These are phyloP conservation scores for Drosophila koepferae DNA, from an alignment of 2,888 invertebrate species.

Conservation along the genomic window DNA sequence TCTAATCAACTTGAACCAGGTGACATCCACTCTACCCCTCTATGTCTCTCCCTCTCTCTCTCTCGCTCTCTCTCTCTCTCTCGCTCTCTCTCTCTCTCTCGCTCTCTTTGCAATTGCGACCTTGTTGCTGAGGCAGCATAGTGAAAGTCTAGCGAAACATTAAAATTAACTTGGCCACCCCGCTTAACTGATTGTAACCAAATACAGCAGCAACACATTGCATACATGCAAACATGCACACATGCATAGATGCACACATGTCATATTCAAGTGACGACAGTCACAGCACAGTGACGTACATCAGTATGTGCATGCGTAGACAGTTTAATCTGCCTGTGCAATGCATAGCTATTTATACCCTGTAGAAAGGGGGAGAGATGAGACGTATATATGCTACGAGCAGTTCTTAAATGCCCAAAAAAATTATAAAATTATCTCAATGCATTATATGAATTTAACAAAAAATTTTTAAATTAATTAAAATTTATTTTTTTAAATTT, in stretches of 20 bases:
- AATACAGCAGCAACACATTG: conserved; percentile 33
- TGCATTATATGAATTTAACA: not conserved
- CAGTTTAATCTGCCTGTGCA: conserved; percentile 6
- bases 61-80: too few relatives aligned
- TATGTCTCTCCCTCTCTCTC: not conserved
- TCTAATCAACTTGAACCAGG: conserved; percentile 11
- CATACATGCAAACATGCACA: not conserved
- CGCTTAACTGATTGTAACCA: conserved; percentile 47
- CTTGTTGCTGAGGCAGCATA: conserved; percentile 16
- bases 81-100: not conserved
- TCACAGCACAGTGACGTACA: conserved; percentile 18
- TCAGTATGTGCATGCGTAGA: conserved; percentile 18
- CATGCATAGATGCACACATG: not conserved
- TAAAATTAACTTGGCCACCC: conserved; percentile 27
- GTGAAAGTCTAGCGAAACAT: conserved; percentile 69
- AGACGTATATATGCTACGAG: not conserved
- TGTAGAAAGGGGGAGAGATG: not conserved
- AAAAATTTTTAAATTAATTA: not conserved
- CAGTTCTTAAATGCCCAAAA: not conserved
- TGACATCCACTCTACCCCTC: not conserved
- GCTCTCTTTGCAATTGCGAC: conserved; percentile 18
- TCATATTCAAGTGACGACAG: conserved; percentile 30
- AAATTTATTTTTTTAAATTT: too few relatives aligned
- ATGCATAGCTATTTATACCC: conserved; percentile 14
- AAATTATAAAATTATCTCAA: too few relatives aligned